Base-by-base conservation (phyloP, 1,140 invertebrate genomes). In the Drosophila ficusphila region DNA sequence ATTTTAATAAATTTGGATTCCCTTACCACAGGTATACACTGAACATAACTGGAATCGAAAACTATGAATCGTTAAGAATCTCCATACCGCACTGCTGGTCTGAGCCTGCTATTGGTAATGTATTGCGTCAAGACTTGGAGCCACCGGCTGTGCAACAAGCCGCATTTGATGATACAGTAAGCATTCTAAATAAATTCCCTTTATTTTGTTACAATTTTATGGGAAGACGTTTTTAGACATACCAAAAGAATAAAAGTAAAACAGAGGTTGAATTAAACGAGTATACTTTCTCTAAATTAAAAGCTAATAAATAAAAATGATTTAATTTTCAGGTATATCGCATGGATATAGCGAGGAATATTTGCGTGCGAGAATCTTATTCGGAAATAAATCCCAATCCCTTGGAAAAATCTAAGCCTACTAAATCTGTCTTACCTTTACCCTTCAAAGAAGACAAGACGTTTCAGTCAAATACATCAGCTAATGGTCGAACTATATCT, bases 271-370 rank as follows among this genome's bases (percentile, higher is more conserved):
- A n/a, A n/a, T n/a, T n/a, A n/a, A n/a, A n/a, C n/a, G n/a, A n/a
- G n/a, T n/a, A n/a, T n/a, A n/a, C n/a, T n/a, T n/a, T n/a, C n/a
- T n/a, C n/a, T n/a, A n/a, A n/a, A n/a, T n/a, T n/a, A n/a, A n/a
- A n/a, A n/a, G n/a, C n/a, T n/a, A n/a, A 38, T 7, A 18, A 3
- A 4, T 38, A 38, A 18, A 18, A 19, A 41, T 11, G 5, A 19
- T n/a, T 41, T 2, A 29, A 18, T 2, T 48, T 48, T 29, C 27
- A 91, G 90, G 92, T 96, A 0, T 97, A 96, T 91, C 93, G 95
- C 56, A 94, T 97, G 38, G 96, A 97, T 91, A 95, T 97, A 16
- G 96, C 96, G 93, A 93, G 97, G 38, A 97, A 97, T 89, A 94
- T 97, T 12, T 93, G 92, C 7, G 88, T 93, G 3, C 78, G 93